Evolutionary conservation across 1,140 invertebrate species (phyloP).

Genomic region (Triops cancriformis): DNA sequence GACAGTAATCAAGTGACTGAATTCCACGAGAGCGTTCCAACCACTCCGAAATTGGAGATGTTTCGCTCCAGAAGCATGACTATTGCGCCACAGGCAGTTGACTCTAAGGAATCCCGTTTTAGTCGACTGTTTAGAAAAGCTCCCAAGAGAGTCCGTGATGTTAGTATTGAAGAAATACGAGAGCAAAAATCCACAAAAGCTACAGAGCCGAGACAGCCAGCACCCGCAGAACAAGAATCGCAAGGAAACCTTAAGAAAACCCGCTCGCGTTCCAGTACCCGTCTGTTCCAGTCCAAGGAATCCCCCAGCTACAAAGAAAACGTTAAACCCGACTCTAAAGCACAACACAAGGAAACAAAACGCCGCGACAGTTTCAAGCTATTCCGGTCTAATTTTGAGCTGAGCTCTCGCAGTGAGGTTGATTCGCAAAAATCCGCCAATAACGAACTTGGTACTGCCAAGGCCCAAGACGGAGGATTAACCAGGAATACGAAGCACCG

Average conservation of each 20-base stretch:
- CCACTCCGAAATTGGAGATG: background rate
- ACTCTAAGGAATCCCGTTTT: background rate
- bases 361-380: background rate
- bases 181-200: background rate
- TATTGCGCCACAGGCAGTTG: background rate
- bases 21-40: background rate
- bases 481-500: background rate
- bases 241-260: background rate
- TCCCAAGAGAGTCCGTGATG: background rate
- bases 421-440: background rate
- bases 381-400: background rate
- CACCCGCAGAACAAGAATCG: background rate
- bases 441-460: background rate
- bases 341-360: background rate
- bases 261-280: background rate
- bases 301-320: background rate
- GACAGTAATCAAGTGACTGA: conserved; percentile 9
- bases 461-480: background rate
- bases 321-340: background rate
- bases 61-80: background rate
- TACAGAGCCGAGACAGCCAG: background rate
- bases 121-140: background rate
- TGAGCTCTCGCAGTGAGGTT: background rate
- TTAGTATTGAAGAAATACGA: background rate
- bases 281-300: conserved; percentile 3